These are phyloP conservation scores for Chelidonichthys spinosus DNA, from an alignment of 2,797 vertebrate genomes.

Conservation along the genomic window DNA sequence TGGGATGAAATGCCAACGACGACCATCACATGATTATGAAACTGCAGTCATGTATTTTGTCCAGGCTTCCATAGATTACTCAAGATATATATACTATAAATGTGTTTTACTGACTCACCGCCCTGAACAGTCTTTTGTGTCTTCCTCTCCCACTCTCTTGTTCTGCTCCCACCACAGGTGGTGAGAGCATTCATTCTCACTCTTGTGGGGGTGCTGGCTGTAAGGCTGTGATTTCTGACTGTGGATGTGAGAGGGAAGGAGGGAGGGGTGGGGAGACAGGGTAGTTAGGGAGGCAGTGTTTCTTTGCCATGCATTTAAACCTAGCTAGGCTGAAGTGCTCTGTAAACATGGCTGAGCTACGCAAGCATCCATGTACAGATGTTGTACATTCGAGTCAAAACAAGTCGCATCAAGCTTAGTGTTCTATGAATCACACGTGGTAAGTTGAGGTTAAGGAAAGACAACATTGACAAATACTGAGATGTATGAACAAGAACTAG, in stretches of 20 bases:
- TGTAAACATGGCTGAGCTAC: constrained; percentile 48
- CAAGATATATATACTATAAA: constrained; percentile 8
- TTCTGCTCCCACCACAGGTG: constrained; percentile 72
- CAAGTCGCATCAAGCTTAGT: neutral
- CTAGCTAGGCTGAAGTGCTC: constrained; percentile 29
- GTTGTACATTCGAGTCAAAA: neutral
- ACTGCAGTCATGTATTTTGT: constrained; percentile 4
- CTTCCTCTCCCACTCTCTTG: constrained; percentile 59
- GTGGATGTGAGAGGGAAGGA: constrained; percentile 51
- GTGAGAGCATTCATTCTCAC: constrained; percentile 79
- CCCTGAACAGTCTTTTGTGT: constrained; percentile 54
- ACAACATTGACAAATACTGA: neutral
- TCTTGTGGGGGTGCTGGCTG: constrained; percentile 77
- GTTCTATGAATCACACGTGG: neutral
- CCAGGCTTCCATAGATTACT: constrained; percentile 17
- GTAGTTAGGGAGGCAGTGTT: constrained; percentile 52
- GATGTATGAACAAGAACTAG: neutral
- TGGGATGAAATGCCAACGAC: constrained; percentile 27
- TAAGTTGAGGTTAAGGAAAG: neutral
- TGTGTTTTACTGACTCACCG: constrained; percentile 53
- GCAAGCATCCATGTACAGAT: constrained; percentile 33
- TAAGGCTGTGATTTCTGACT: constrained; percentile 75
- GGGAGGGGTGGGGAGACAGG: constrained; percentile 6
- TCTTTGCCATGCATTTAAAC: constrained; percentile 47
- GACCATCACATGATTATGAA: neutral